Evolutionary conservation across 2,797 vertebrate species (phyloP).

Genomic region (Valencia hispanica): DNA sequence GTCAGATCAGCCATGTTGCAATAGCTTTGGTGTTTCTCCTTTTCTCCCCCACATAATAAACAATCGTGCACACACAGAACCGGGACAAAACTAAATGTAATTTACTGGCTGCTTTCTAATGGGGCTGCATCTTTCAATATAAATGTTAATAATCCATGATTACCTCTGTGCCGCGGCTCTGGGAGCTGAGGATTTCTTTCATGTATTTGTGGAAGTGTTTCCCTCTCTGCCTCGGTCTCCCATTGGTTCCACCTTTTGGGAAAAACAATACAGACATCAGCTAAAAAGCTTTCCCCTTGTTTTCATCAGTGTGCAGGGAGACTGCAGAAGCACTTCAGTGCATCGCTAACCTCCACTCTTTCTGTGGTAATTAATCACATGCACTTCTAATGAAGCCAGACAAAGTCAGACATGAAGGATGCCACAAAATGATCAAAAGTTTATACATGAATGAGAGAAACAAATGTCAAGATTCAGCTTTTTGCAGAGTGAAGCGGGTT

Average conservation of each 20-base stretch:
- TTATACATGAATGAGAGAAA: not conserved
- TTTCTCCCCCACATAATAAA: conserved; percentile 27
- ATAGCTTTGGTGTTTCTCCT: conserved; percentile 31
- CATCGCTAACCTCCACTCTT: conserved; percentile 33
- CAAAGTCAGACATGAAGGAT: conserved; percentile 20
- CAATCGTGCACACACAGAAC: conserved; percentile 20
- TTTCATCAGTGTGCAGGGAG: conserved; percentile 20
- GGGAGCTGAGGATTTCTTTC: conserved; percentile 46
- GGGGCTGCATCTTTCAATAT: conserved; percentile 79
- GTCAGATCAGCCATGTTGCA: conserved; percentile 50
- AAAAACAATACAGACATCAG: conserved; percentile 54
- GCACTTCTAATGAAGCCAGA: not conserved
- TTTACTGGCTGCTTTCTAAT: conserved; percentile 75
- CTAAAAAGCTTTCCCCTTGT: conserved; percentile 29
- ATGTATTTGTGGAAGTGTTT: conserved; percentile 51
- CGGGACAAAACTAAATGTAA: conserved; percentile 58
- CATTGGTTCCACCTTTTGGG: conserved; percentile 36
- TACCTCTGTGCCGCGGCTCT: conserved; percentile 54
- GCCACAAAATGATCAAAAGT: not conserved
- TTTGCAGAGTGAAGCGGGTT: not conserved
- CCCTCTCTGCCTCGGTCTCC: conserved; percentile 9
- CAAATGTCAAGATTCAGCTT: not conserved
- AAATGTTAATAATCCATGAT: conserved; percentile 80
- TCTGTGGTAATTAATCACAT: conserved; percentile 28
- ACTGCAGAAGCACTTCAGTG: conserved; percentile 13